Base-by-base conservation (phyloP, 2,888 invertebrate genomes). In the Pseudococcus jackbeardsleyi region DNA sequence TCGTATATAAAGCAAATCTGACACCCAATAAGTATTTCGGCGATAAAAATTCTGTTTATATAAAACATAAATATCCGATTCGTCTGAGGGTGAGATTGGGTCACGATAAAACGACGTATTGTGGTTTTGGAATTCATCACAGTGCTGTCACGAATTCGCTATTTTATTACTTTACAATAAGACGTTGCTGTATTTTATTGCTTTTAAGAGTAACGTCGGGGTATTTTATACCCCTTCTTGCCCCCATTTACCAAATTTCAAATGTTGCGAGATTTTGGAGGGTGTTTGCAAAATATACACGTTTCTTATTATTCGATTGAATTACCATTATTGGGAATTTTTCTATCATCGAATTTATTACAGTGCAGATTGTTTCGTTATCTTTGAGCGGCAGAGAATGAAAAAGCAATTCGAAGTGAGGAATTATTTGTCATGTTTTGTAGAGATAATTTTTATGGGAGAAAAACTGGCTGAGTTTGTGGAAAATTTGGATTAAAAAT, bases 121-220 rank as follows among this genome's bases (percentile, higher is more conserved):
- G 42, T 42, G 42, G 26, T 11, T 22, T 19, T 68, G 11, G 68
- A n/a, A 19, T 68, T 68, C 68, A 22, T 68, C 26, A 68, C 19
- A 17, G 68, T 68, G 26, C 26, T 68, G 22, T 68, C 68, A 68
- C 68, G 26, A 68, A 42, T 68, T 68, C 68, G 68, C 5, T 68
- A 22, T 26, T 68, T 68, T 68, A 68, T 68, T 26, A 68, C 68
- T 68, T 68, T 68, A 68, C 68, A 68, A 68, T 68, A 68, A 68
- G 26, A 68, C 7, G 26, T 68, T 6, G 68, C 68, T 26, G 26
- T 26, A 42, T 42, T 68, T 26, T 68, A 68, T 68, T 68, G 68
- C 26, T 68, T 26, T 68, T 26, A 26, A 68, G 9, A 68, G 26
- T 68, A 68, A 68, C 42, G 9, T 42, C 42, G 42, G 42, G 42